phyloP scores from a whole-genome alignment of 1,140 invertebrate species.

The Tetramorium simillimum region DNA sequence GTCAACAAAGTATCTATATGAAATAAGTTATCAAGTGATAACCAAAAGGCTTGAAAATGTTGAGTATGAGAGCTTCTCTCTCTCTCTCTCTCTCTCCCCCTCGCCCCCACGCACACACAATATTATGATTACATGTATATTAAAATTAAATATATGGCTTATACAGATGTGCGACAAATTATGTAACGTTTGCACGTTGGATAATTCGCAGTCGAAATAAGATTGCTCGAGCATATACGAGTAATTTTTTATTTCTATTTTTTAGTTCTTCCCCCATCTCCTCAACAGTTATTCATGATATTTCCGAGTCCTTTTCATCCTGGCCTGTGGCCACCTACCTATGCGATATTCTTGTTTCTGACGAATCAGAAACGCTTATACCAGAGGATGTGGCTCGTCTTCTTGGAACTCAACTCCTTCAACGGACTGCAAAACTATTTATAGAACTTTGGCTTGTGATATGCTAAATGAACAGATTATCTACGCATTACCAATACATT shows the following conservation, averaged over 20 bases:
- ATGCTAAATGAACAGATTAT: slow-evolving; percentile 65
- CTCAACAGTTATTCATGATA: background rate
- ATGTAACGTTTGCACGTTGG: background rate
- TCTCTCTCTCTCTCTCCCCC: no score
- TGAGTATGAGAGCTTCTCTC: no score
- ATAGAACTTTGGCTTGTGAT: slow-evolving; percentile 58
- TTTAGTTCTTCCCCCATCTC: background rate
- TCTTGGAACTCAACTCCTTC: slow-evolving; percentile 69
- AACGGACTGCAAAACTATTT: slow-evolving; percentile 61
- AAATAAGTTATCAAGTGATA: background rate
- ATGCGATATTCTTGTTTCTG: slow-evolving; percentile 61
- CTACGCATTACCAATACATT: slow-evolving; percentile 49
- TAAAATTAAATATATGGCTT: background rate
- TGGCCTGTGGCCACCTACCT: slow-evolving; percentile 52
- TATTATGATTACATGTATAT: no score
- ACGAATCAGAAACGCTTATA: slow-evolving; percentile 33
- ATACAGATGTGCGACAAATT: background rate
- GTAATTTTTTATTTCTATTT: background rate
- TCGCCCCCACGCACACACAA: no score
- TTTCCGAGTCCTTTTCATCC: background rate
- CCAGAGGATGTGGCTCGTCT: slow-evolving; percentile 31
- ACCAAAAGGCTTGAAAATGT: no score
- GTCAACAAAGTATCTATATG: background rate
- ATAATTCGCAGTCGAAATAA: background rate
- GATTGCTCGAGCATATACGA: background rate